A percentile compares a stretch with the other conserved stretches of the same genome.
Conservation (phyloP, 1,140 invertebrate species). For the Nautilus pompilius region DNA sequence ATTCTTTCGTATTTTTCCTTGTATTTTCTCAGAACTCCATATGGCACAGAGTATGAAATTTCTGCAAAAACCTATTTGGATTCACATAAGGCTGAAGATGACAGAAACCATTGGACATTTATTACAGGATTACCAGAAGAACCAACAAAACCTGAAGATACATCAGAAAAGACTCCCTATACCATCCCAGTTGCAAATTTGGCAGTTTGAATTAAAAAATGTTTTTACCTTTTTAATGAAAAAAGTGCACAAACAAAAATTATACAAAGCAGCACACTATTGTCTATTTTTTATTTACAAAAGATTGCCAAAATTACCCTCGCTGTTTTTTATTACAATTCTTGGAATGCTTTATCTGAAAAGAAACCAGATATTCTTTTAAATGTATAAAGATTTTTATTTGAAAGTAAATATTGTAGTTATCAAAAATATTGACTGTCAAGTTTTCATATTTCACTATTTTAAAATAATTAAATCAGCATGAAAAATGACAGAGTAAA, state of each 20-base stretch:
- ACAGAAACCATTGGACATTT: conserved; percentile 49
- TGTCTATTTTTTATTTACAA: background rate
- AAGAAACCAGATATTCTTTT: no score
- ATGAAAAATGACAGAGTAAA: no score
- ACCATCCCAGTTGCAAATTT: background rate
- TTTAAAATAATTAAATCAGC: no score
- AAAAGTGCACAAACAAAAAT: conserved; percentile 14
- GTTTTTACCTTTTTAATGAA: background rate
- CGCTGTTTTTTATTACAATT: no score
- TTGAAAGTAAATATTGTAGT: no score
- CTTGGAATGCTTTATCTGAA: no score
- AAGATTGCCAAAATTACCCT: background rate
- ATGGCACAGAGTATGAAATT: conserved; percentile 50
- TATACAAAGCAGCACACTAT: background rate
- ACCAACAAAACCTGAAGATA: conserved; percentile 25
- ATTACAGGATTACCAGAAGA: conserved; percentile 40
- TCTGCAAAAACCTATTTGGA: conserved; percentile 44
- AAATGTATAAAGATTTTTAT: no score
- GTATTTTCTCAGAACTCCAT: conserved; percentile 30
- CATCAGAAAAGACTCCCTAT: conserved; percentile 7
- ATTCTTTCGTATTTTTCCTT: background rate
- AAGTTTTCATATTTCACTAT: no score
- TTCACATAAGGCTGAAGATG: conserved; percentile 50
- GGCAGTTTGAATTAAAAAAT: no score
- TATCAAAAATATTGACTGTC: no score